These are phyloP conservation scores for Nomada fucata DNA, from an alignment of 2,888 invertebrate genomes.

Conservation along the genomic window DNA sequence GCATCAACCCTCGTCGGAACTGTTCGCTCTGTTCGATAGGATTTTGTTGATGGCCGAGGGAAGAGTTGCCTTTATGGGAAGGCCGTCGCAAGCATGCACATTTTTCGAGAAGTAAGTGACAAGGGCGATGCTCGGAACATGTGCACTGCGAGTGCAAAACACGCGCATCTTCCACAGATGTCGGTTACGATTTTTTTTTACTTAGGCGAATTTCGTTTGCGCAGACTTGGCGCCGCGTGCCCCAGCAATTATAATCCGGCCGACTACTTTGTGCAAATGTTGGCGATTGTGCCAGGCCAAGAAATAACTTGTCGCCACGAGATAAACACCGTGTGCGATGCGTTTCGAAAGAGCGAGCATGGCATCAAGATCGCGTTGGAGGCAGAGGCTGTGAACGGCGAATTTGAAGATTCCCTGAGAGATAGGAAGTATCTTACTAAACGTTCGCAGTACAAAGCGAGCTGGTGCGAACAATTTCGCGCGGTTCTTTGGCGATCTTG, in stretches of 20 bases:
- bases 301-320: slow-evolving; percentile 92
- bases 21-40: slow-evolving; percentile 95
- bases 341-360: slow-evolving; percentile 88
- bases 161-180: too few species aligned
- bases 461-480: slow-evolving; percentile 94
- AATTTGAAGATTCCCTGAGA: slow-evolving; percentile 71
- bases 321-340: slow-evolving; percentile 91
- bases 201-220: neutral
- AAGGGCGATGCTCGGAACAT: neutral
- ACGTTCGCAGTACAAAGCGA: slow-evolving; percentile 91
- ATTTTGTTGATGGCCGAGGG: slow-evolving; percentile 96
- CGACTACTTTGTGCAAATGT: slow-evolving; percentile 95
- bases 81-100: slow-evolving; percentile 90
- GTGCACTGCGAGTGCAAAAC: too few species aligned
- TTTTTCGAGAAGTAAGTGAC: slow-evolving; percentile 91
- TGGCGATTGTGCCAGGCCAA: slow-evolving; percentile 93
- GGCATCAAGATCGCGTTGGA: slow-evolving; percentile 87
- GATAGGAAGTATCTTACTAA: slow-evolving; percentile 15
- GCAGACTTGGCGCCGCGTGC: slow-evolving; percentile 91
- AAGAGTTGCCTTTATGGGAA: slow-evolving; percentile 94
- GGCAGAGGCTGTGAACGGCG: slow-evolving; percentile 83
- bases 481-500: slow-evolving; percentile 96
- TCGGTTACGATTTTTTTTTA: too few species aligned
- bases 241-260: slow-evolving; percentile 97
- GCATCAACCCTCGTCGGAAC: slow-evolving; percentile 97